These are phyloP conservation scores for Bombus sylvicola DNA, from an alignment of 1,140 invertebrate species.

Conservation along the genomic window DNA sequence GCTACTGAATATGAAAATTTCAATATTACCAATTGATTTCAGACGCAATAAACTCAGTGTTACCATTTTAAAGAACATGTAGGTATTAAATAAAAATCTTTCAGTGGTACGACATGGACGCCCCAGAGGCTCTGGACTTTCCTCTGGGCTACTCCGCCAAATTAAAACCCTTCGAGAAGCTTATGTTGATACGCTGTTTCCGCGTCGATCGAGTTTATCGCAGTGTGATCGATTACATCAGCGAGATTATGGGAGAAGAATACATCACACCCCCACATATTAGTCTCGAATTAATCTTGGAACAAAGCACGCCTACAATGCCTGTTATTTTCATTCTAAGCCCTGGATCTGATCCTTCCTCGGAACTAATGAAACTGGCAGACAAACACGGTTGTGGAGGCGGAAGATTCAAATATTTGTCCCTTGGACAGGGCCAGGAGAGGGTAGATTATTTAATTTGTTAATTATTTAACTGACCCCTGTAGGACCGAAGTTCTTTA, in stretches of 20 bases:
- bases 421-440: slow-evolving; percentile 95
- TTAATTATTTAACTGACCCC: not conserved
- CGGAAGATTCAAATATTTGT: slow-evolving; percentile 91
- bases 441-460: slow-evolving; percentile 79
- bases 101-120: slow-evolving; percentile 93
- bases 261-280: slow-evolving; percentile 93
- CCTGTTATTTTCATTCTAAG: slow-evolving; percentile 95
- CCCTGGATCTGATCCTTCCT: slow-evolving; percentile 93
- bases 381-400: slow-evolving; percentile 88
- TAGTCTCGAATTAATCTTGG: slow-evolving; percentile 91
- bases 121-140: slow-evolving; percentile 87
- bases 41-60: too few relatives aligned
- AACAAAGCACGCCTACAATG: slow-evolving; percentile 90
- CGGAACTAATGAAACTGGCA: slow-evolving; percentile 93
- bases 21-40: too few relatives aligned
- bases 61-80: too few relatives aligned
- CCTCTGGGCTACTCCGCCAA: slow-evolving; percentile 87
- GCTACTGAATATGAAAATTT: too few relatives aligned
- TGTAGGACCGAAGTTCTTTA: not conserved
- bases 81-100: not conserved
- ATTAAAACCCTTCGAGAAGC: slow-evolving; percentile 87
- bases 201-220: slow-evolving; percentile 93
- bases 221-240: slow-evolving; percentile 91
- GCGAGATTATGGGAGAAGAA: slow-evolving; percentile 91
- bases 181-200: slow-evolving; percentile 94